Conservation (phyloP, 1,140 invertebrate genomes). For the Drosophila saltans region DNA sequence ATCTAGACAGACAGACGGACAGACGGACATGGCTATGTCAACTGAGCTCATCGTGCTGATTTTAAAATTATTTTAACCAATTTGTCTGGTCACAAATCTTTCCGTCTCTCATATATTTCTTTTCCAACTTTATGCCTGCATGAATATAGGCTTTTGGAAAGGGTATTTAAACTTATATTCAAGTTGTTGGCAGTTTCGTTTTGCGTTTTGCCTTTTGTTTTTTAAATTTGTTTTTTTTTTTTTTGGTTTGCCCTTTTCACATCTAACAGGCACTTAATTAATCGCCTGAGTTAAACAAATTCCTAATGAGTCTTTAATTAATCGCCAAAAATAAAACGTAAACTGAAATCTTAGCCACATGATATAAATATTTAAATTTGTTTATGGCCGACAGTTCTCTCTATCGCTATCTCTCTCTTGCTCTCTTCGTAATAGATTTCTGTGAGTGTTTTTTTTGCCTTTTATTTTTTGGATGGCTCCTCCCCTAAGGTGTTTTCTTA, state of each 20-base stretch:
- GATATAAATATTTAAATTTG: constrained; percentile 54
- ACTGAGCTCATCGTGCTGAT: no score
- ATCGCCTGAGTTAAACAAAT: constrained; percentile 67
- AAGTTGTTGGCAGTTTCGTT: constrained; percentile 5
- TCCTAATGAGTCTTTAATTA: constrained; percentile 80
- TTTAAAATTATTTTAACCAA: no score
- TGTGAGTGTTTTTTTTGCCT: background rate
- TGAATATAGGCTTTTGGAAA: background rate
- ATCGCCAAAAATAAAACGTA: constrained; percentile 63
- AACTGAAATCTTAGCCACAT: constrained; percentile 20
- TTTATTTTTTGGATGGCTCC: constrained; percentile 40
- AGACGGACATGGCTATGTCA: no score
- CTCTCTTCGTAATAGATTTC: background rate
- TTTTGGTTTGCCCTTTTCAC: constrained; percentile 39
- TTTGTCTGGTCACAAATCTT: background rate
- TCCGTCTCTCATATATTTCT: background rate
- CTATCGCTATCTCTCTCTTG: constrained; percentile 26
- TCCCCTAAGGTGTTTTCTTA: constrained; percentile 65
- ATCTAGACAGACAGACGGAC: no score
- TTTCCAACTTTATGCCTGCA: background rate
- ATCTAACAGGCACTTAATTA: constrained; percentile 71
- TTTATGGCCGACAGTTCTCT: constrained; percentile 56
- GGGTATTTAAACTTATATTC: background rate
- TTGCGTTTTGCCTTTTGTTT: background rate
- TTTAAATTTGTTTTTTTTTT: background rate